Conservation (phyloP, 2,113 vertebrate species). For the Silurus asotus region DNA sequence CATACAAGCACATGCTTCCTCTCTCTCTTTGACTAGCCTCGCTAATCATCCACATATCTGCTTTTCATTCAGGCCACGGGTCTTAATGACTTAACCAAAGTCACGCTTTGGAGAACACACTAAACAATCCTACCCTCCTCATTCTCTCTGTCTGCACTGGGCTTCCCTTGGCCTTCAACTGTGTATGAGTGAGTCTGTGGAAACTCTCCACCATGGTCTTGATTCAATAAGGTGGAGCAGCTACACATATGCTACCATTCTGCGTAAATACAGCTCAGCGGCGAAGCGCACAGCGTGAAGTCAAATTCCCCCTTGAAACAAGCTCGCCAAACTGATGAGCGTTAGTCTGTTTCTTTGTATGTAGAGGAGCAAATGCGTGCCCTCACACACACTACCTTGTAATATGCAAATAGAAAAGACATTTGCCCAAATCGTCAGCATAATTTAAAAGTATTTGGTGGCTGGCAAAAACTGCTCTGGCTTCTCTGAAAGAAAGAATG, state of each 20-base stretch:
- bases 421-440: neutral
- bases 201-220: constrained; percentile 67
- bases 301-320: constrained; percentile 30
- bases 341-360: constrained; percentile 18
- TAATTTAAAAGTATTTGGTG: constrained; percentile 18
- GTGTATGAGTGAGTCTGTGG: constrained; percentile 50
- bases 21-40: constrained; percentile 13
- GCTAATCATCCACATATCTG: constrained; percentile 56
- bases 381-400: constrained; percentile 7
- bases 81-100: constrained; percentile 70
- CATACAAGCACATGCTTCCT: constrained; percentile 50
- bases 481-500: neutral
- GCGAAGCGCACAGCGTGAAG: constrained; percentile 34
- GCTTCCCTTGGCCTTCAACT: constrained; percentile 42
- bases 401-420: constrained; percentile 28
- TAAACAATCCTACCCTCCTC: constrained; percentile 56
- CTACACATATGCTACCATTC: constrained; percentile 68
- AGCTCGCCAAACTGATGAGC: constrained; percentile 32
- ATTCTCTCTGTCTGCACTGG: constrained; percentile 36
- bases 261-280: constrained; percentile 56
- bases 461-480: constrained; percentile 12
- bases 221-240: constrained; percentile 63
- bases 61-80: constrained; percentile 68
- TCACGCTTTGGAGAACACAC: constrained; percentile 66
- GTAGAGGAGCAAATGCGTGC: neutral